These are phyloP conservation scores for Drosophila cognata DNA, from an alignment of 2,888 invertebrate genomes.

Conservation along the genomic window DNA sequence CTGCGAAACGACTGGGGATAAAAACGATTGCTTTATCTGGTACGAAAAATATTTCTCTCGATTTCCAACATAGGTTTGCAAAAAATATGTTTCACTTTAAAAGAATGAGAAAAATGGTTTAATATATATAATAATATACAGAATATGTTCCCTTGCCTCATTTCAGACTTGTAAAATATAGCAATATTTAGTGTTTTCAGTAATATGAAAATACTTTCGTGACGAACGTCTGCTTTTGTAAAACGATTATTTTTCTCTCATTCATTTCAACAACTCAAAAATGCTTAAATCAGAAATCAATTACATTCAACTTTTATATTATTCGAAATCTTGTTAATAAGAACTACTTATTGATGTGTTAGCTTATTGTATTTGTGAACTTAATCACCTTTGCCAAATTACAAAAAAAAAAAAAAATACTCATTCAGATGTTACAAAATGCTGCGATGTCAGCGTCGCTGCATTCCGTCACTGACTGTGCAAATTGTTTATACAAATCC, in stretches of 20 bases:
- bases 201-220: background rate
- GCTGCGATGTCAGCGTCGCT: slow-evolving; percentile 14
- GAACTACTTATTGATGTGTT: slow-evolving; percentile 5
- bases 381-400: slow-evolving; percentile 19
- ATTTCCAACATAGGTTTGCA: background rate
- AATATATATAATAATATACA: background rate
- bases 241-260: background rate
- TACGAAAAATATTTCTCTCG: background rate
- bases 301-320: background rate
- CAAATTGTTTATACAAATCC: slow-evolving; percentile 65
- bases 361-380: slow-evolving; percentile 9
- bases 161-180: background rate
- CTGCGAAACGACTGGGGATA: background rate
- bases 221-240: background rate
- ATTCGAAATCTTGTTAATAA: slow-evolving; percentile 4
- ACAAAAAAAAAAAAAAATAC: slow-evolving; percentile 38
- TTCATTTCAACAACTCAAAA: background rate
- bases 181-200: background rate
- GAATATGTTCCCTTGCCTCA: background rate
- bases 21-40: background rate
- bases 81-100: background rate
- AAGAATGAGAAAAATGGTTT: background rate
- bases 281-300: background rate
- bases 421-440: slow-evolving; percentile 39
- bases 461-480: slow-evolving; percentile 33